These are phyloP conservation scores for Ctenicera cuprea DNA, from an alignment of 2,888 invertebrate genomes.

Conservation along the genomic window DNA sequence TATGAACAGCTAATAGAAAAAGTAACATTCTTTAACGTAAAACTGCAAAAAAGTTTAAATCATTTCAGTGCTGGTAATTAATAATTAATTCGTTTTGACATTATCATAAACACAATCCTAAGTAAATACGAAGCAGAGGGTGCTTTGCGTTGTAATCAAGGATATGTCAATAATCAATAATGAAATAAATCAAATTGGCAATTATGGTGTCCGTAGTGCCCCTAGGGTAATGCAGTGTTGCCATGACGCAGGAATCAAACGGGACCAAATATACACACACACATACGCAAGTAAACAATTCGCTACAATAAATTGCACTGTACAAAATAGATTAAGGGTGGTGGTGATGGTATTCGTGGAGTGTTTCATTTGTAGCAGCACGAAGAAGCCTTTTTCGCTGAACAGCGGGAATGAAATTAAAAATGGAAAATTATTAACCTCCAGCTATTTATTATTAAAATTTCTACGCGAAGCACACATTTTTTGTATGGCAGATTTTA, in stretches of 20 bases:
- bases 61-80: neutral
- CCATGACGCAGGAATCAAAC: slow-evolving; percentile 25
- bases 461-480: too few relatives aligned
- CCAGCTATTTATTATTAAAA: too few relatives aligned
- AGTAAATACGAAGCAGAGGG: slow-evolving; percentile 41
- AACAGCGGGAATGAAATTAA: slow-evolving; percentile 1
- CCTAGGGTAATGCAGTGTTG: slow-evolving; percentile 43
- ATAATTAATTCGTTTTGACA: slow-evolving; percentile 16
- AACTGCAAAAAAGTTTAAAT: too few relatives aligned
- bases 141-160: slow-evolving; percentile 46
- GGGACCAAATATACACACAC: slow-evolving; percentile 11
- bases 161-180: slow-evolving; percentile 51
- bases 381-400: neutral
- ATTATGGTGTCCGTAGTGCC: slow-evolving; percentile 46
- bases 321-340: slow-evolving; percentile 23
- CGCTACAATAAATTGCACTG: slow-evolving; percentile 17
- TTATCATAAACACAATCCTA: slow-evolving; percentile 41
- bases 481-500: too few relatives aligned
- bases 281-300: slow-evolving; percentile 17
- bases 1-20: too few relatives aligned
- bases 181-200: slow-evolving; percentile 51
- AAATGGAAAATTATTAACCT: neutral
- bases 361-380: neutral
- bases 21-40: too few relatives aligned
- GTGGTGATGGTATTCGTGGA: too few relatives aligned